These are phyloP conservation scores for Adrianichthys oophorus DNA, from an alignment of 2,797 vertebrate species.

Conservation along the genomic window DNA sequence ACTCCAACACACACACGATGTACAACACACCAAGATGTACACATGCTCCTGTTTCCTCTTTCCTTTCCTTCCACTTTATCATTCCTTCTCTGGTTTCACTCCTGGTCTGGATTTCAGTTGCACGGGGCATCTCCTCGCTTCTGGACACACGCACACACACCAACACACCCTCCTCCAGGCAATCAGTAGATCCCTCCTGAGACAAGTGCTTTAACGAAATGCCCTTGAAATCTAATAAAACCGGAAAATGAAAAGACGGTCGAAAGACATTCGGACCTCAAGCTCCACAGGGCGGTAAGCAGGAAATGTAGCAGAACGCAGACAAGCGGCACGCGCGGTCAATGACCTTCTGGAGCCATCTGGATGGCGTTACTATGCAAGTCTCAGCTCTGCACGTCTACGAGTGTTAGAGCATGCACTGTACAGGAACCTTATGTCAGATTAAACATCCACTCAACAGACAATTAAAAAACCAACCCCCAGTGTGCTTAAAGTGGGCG, in stretches of 20 bases:
- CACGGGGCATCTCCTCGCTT: neutral
- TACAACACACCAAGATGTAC: conserved; percentile 6
- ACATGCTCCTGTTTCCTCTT: conserved; percentile 10
- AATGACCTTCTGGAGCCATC: conserved; percentile 73
- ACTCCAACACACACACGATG: conserved; percentile 24
- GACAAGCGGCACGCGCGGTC: conserved; percentile 17
- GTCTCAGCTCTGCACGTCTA: conserved; percentile 44
- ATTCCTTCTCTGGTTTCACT: conserved; percentile 16
- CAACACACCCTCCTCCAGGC: conserved; percentile 25
- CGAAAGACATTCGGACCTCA: conserved; percentile 46
- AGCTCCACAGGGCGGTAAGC: conserved; percentile 51
- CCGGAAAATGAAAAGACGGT: conserved; percentile 63
- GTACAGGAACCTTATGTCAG: conserved; percentile 49
- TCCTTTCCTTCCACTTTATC: conserved; percentile 15
- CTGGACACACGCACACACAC: conserved; percentile 3
- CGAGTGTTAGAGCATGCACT: conserved; percentile 50
- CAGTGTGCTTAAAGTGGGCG: conserved; percentile 6
- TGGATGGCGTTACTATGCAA: conserved; percentile 50
- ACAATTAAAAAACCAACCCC: conserved; percentile 39
- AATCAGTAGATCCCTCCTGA: conserved; percentile 44
- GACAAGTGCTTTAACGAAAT: conserved; percentile 44
- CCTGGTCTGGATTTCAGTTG: conserved; percentile 16
- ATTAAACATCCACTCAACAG: conserved; percentile 31
- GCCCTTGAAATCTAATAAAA: conserved; percentile 72
- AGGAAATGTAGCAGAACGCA: conserved; percentile 41